A percentile compares a stretch with the other conserved stretches of the same genome.
Conservation (phyloP, 2,888 invertebrate genomes). For the Epistrophe eligans region DNA sequence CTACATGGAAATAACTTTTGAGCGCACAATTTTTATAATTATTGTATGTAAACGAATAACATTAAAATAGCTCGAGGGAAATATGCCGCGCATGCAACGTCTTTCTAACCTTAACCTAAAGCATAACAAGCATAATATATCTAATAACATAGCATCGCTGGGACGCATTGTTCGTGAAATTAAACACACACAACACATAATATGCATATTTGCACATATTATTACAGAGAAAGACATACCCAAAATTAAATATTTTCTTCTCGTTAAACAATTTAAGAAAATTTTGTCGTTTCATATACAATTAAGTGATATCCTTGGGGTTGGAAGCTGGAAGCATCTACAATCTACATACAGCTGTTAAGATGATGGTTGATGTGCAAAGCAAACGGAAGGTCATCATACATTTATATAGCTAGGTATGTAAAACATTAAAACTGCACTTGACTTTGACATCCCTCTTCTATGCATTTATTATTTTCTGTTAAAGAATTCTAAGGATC, state of each 20-base stretch:
- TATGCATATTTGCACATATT: neutral
- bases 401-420: neutral
- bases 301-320: constrained; percentile 16
- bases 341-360: neutral
- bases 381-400: constrained; percentile 3
- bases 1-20: constrained; percentile 14
- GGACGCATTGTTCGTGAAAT: constrained; percentile 14
- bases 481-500: neutral
- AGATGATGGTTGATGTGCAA: constrained; percentile 3
- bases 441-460: constrained; percentile 16
- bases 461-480: constrained; percentile 7
- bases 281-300: neutral
- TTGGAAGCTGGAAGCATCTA: neutral
- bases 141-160: neutral
- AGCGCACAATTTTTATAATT: constrained; percentile 10
- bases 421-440: neutral
- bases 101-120: constrained; percentile 9
- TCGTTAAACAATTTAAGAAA: constrained; percentile 21
- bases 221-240: neutral
- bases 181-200: neutral
- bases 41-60: constrained; percentile 15
- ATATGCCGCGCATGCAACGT: constrained; percentile 16
- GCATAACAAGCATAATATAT: neutral
- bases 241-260: neutral
- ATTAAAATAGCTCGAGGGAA: constrained; percentile 10